These are phyloP conservation scores for Lerema accius DNA, from an alignment of 1,140 invertebrate species.

Conservation along the genomic window DNA sequence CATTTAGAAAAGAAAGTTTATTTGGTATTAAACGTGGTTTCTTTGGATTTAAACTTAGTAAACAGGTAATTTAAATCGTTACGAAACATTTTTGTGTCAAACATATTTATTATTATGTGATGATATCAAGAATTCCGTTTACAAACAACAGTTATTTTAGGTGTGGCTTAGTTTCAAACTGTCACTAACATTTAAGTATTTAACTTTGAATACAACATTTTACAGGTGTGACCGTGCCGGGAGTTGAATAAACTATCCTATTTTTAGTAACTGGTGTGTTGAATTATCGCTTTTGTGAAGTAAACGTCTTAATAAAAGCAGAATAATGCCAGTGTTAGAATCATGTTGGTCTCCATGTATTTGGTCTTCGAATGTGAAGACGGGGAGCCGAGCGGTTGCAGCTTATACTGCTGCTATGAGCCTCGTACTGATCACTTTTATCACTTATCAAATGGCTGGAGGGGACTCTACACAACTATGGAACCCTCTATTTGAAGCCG, in stretches of 20 bases:
- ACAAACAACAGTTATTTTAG: constrained; percentile 28
- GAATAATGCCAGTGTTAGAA: constrained; percentile 87
- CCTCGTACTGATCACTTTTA: constrained; percentile 89
- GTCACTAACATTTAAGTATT: too few species aligned
- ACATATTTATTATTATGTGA: too few species aligned
- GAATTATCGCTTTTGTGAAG: background rate
- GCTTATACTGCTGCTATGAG: constrained; percentile 89
- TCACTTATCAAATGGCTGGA: constrained; percentile 89
- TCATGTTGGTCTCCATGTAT: constrained; percentile 94
- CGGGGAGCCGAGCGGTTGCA: constrained; percentile 89
- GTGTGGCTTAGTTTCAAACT: constrained; percentile 29
- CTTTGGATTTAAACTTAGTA: too few species aligned
- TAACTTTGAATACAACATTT: constrained; percentile 6
- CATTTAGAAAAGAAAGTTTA: too few species aligned
- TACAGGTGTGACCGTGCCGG: background rate
- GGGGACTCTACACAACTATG: constrained; percentile 94
- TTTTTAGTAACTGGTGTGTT: background rate
- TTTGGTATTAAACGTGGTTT: too few species aligned
- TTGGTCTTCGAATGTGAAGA: constrained; percentile 90
- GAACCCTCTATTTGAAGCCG: constrained; percentile 93
- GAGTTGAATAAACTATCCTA: background rate
- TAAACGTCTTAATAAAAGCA: background rate
- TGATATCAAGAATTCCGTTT: background rate
- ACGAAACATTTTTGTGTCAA: too few species aligned
- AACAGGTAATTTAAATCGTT: too few species aligned